phyloP scores from a whole-genome alignment of 2,797 vertebrate species.

The Acrossocheilus fasciatus region DNA sequence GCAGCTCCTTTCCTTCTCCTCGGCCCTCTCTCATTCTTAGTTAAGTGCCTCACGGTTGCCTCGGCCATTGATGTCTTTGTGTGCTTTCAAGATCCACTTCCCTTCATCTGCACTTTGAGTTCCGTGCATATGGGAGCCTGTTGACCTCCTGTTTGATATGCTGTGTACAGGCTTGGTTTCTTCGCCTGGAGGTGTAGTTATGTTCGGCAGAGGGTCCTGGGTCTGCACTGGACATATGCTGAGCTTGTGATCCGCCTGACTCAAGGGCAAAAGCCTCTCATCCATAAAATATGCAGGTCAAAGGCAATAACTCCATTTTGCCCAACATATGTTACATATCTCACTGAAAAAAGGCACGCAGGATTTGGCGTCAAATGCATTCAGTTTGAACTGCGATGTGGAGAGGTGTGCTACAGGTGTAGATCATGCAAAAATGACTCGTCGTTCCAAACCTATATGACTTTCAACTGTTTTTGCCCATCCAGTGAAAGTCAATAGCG shows the following conservation, averaged over 20 bases:
- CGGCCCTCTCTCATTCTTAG: conserved; percentile 27
- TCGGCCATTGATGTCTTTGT: conserved; percentile 24
- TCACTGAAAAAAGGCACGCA: conserved; percentile 15
- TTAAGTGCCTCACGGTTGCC: conserved; percentile 14
- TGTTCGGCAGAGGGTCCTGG: conserved; percentile 50
- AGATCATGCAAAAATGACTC: not conserved
- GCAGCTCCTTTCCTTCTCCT: conserved; percentile 29
- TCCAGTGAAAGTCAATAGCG: not conserved
- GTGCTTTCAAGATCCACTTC: conserved; percentile 38
- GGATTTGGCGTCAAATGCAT: conserved; percentile 25
- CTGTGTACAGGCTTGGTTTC: conserved; percentile 33
- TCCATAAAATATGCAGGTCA: conserved; percentile 65
- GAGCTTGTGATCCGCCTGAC: conserved; percentile 61
- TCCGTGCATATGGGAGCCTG: conserved; percentile 43
- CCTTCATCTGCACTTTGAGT: conserved; percentile 39
- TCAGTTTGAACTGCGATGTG: not conserved
- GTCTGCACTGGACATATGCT: conserved; percentile 64
- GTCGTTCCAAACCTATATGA: not conserved
- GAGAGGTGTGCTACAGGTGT: not conserved
- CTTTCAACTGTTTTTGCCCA: not conserved
- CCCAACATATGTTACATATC: conserved; percentile 50
- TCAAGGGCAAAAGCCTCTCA: conserved; percentile 56
- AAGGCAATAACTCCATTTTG: conserved; percentile 52
- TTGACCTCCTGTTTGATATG: conserved; percentile 55
- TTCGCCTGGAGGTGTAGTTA: conserved; percentile 50